A percentile compares a stretch with the other conserved stretches of the same genome.
These are phyloP conservation scores for Leuctra nigra DNA, from an alignment of 2,888 invertebrate genomes.

Conservation along the genomic window DNA sequence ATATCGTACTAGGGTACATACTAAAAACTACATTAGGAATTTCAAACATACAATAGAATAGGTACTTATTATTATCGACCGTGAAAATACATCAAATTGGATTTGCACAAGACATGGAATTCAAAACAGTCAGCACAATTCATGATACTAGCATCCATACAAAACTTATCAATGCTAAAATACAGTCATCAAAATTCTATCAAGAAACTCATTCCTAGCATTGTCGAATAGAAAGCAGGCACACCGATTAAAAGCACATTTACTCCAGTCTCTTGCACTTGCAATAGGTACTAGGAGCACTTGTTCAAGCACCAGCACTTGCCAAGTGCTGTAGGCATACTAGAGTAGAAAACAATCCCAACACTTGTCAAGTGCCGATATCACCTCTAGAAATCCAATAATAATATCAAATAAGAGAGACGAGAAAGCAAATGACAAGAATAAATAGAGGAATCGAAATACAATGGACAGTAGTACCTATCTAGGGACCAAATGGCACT, in stretches of 20 bases:
- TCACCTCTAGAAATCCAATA: too few species aligned
- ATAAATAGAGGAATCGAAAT: too few species aligned
- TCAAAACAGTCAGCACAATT: constrained; percentile 5
- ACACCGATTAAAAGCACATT: background rate
- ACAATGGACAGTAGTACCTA: too few species aligned
- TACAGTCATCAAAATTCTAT: constrained; percentile 12
- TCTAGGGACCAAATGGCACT: constrained; percentile 17
- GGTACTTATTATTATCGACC: constrained; percentile 9
- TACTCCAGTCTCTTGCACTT: too few species aligned
- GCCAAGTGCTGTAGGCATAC: too few species aligned
- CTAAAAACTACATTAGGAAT: constrained; percentile 14
- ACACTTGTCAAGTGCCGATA: too few species aligned
- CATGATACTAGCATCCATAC: constrained; percentile 1
- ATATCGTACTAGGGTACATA: constrained; percentile 12
- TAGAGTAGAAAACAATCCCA: too few species aligned
- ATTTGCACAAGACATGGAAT: constrained; percentile 13
- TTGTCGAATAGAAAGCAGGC: constrained; percentile 1
- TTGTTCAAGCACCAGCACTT: too few species aligned
- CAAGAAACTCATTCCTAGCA: constrained; percentile 10
- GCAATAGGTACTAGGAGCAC: too few species aligned
- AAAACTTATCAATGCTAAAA: constrained; percentile 9
- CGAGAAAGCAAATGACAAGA: too few species aligned
- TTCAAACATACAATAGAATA: constrained; percentile 20
- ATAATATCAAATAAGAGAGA: too few species aligned
- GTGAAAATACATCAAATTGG: constrained; percentile 18